Conservation (phyloP, 2,888 invertebrate genomes). For the Venusia cambrica region DNA sequence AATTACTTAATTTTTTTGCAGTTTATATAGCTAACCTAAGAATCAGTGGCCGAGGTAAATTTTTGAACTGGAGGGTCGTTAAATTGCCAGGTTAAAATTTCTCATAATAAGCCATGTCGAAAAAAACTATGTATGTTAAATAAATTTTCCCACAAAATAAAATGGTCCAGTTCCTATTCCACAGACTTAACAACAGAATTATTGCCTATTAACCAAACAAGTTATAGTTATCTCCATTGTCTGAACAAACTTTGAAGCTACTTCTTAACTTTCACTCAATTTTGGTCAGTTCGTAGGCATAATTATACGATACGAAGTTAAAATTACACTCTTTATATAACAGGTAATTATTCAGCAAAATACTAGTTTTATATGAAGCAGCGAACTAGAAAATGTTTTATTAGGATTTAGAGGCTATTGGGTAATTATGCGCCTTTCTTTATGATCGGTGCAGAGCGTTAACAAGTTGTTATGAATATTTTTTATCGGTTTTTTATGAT, state of each 20-base stretch:
- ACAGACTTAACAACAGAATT: constrained; percentile 22
- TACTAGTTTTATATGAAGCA: constrained; percentile 8
- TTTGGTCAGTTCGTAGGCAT: constrained; percentile 42
- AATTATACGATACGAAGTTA: constrained; percentile 24
- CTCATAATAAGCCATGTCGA: too few species aligned
- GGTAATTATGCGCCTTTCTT: constrained; percentile 13
- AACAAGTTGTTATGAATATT: constrained; percentile 7
- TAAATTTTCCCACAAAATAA: constrained; percentile 14
- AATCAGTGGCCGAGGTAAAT: too few species aligned
- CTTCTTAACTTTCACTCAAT: constrained; percentile 49
- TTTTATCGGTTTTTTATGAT: too few species aligned
- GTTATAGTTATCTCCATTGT: constrained; percentile 23
- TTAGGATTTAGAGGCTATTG: constrained; percentile 8
- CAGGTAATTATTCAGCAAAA: constrained; percentile 4
- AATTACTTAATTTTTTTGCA: too few species aligned
- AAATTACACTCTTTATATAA: constrained; percentile 7
- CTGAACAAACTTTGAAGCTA: constrained; percentile 25
- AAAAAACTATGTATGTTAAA: too few species aligned
- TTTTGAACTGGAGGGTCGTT: too few species aligned
- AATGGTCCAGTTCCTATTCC: constrained; percentile 12
- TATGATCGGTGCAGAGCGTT: constrained; percentile 5
- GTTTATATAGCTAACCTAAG: too few species aligned
- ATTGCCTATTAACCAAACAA: constrained; percentile 20
- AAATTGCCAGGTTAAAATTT: too few species aligned
- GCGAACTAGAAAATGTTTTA: constrained; percentile 12